Evolutionary conservation across 2,797 vertebrate genomes (phyloP), one percentile per base, ranked within the genome.

Genomic region (Leptodactylus fallax): DNA sequence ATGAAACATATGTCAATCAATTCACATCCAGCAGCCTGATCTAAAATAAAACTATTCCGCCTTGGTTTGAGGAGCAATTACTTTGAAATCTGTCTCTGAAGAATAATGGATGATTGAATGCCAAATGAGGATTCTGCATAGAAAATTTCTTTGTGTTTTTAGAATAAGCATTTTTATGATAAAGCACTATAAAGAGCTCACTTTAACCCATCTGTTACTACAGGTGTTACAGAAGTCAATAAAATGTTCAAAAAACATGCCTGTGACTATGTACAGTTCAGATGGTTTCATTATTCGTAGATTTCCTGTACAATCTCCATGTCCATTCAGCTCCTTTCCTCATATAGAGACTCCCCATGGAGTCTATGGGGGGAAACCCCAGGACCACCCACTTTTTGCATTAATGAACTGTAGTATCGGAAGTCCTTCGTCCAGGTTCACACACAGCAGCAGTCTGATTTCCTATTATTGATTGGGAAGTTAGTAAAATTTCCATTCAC

Each of bases 31-130:
- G 76, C 76, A 92, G 92, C 91, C 23, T 56, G 90, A 76, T 76
- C 45, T 76, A 76, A 76, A 76, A 76, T 91, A 92, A 92, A 90
- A 90, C 88, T 4, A 8, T 79, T 90, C 81, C 61, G 67, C 65
- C 47, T 85, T 56, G 45, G 79, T 88, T 85, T 79, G 87, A 88
- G 83, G 89, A 90, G 89, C 91, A 92, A 93, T 94, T 92, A 93
- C 87, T 91, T 91, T 91, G 47, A 89, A 90, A 92, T 91, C 51
- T 19, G 2, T 87, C 72, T 76, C 92, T 91, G 90, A 88, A 93
- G 91, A 91, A 93, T 78, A 79, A 83, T 79, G 74, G 89, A 92
- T 90, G 88, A 93, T 87, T 91, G 93, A 92, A 90, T 93, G 92
- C 90, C 91, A 77, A 87, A 91, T 92, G 91, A 14, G 85, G 91